Base-by-base conservation (phyloP, 2,797 vertebrate genomes). In the Limosa lapponica region DNA sequence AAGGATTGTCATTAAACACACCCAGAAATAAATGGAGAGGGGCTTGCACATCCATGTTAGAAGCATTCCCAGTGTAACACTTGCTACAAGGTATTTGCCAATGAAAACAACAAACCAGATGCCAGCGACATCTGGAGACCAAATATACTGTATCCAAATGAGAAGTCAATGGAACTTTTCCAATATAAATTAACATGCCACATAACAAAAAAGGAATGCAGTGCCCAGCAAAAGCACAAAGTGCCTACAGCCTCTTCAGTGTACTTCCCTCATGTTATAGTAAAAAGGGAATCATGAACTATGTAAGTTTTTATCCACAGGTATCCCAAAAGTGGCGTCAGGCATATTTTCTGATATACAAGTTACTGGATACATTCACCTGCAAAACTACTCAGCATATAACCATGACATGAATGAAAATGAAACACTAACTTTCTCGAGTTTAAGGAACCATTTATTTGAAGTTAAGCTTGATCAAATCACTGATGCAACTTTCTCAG, bases 41-140 rank as follows among this genome's bases (percentile, higher is more conserved):
- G 46, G 19, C 19, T 82, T 87, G 37, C 44, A 16, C 30, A 48
- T 8, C 36, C 15, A 8, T 16, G n/a, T 66, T 64, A 74, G 8
- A 89, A 89, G 54, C 49, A 78, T 61, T 82, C 46, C 27, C 32
- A 64, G 1, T 18, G 3, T 46, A 91, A 64, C 43, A 30, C 36
- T 92, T 66, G n/a, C 81, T 82, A 36, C 22, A 75, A 89, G 54
- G 43, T 58, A 89, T 62, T 41, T 87, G 71, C 59, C 59, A 89
- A 71, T 49, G 62, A 73, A 93, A 94, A 89, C 78, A 93, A 75
- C 55, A 92, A 95, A 93, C 32, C 74, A 95, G 67, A 72, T 73
- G 74, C 44, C 67, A 87, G 43, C 18, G 79, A 87, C 74, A 96
- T 77, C 92, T 94, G 92, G 66, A 87, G 27, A 94, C 25, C 64